Percentiles rank a stretch among this genome's conserved stretches.
Evolutionary conservation across 92 coral and sea anemone genomes (phyloP).

Genomic region (Montipora capitata): DNA sequence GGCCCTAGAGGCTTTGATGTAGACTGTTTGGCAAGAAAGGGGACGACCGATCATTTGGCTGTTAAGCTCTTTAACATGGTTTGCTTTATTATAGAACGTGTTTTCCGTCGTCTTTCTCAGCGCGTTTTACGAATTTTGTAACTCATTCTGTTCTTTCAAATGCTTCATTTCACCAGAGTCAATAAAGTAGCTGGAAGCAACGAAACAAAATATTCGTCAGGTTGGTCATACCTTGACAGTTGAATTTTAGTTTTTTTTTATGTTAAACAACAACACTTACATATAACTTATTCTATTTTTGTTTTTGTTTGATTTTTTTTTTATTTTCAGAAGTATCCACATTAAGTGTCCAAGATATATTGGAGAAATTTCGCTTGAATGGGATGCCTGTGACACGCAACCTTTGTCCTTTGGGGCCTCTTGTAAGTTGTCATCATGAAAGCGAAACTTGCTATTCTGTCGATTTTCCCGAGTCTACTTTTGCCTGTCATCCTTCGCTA

Average conservation of each 20-base stretch:
- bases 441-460: neutral
- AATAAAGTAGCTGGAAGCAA: neutral
- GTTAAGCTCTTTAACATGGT: neutral
- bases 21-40: neutral
- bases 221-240: neutral
- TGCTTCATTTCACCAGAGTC: neutral
- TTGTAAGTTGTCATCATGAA: conserved; percentile 25
- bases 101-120: too few species aligned
- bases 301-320: neutral
- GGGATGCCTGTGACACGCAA: conserved; percentile 84
- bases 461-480: too few species aligned
- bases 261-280: neutral
- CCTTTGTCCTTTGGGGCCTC: conserved; percentile 59
- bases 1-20: too few species aligned
- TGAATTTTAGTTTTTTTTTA: neutral
- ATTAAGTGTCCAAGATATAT: conserved; percentile 80
- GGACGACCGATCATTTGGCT: neutral
- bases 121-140: neutral
- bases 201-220: conserved; percentile 11
- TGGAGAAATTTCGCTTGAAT: conserved; percentile 88
- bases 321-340: conserved; percentile 54
- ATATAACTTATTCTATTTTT: neutral
- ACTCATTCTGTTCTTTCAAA: neutral
- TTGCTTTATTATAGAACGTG: too few species aligned
- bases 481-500: too few species aligned